Base-by-base conservation (phyloP, 2,888 invertebrate genomes). In the Athalia circularis region DNA sequence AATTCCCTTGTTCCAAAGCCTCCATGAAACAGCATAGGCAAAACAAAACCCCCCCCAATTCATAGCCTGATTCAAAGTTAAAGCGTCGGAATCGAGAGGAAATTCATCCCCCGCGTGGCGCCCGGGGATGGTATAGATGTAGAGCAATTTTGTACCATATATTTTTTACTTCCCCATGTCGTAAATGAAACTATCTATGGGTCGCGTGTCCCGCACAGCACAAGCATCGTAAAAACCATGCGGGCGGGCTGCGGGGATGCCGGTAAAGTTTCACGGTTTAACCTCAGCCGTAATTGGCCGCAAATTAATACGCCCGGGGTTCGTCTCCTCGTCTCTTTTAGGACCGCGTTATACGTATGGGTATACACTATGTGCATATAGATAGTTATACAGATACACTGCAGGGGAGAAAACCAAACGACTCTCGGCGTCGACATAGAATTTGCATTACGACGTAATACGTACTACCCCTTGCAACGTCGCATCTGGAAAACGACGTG, bases 281-380 rank as follows among this genome's bases (percentile, higher is more conserved):
- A 72, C 59, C 72, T 72, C 72, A 9, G 72, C 57, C 72, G 57
- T 72, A 72, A 72, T 57, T 72, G 59, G 59, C 72, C 72, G 45
- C 72, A 72, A 72, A 72, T 72, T 72, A 72, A 72, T 72, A 72
- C 59, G 57, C 45, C 9, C 72, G 59, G 59, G 5, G 15, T 52
- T 13, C 2, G 47, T 15, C 13, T 65, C n/a, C 54, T 29, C 47
- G 11, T 9, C 68, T 11, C 5, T 47, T 54, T 68, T 15, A 48
- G 50, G n/a, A 13, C 15, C 15, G 7, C 47, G 47, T 4, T 15
- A n/a, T n/a, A 15, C 4, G 6, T 48, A 15, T 50, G 48, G 50
- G 64, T 43, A 8, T n/a, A n/a, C n/a, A n/a, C n/a, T n/a, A n/a
- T n/a, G n/a, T 4, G 61, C 61, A 11, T n/a, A 13, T 29, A 29